Percentiles rank a stretch among this genome's conserved stretches.
Evolutionary conservation across 1,140 invertebrate genomes (phyloP).

Genomic region (Drosophila navojoa): DNA sequence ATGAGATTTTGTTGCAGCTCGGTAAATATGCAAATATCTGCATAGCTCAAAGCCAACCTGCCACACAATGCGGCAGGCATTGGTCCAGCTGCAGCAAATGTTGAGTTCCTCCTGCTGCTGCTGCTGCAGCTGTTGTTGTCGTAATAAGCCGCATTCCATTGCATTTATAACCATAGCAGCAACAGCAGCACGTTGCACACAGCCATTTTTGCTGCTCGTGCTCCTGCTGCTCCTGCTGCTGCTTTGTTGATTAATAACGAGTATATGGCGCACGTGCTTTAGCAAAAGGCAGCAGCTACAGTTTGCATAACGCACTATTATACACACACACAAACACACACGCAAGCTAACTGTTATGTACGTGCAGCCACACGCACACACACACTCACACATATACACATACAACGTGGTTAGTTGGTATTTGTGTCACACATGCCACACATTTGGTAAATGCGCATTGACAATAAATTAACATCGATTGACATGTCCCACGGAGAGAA

Average conservation of each 20-base stretch:
- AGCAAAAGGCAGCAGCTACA: slow-evolving; percentile 50
- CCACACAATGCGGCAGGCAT: slow-evolving; percentile 27
- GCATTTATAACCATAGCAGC: slow-evolving; percentile 27
- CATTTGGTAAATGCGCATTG: slow-evolving; percentile 64
- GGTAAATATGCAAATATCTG: slow-evolving; percentile 59
- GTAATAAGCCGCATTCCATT: slow-evolving; percentile 45
- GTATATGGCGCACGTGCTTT: slow-evolving; percentile 75
- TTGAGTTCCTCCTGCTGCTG: slow-evolving; percentile 5
- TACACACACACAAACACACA: slow-evolving; percentile 23
- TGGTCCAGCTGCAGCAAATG: slow-evolving; percentile 7
- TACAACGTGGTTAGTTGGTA: slow-evolving; percentile 25
- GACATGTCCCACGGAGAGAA: slow-evolving; percentile 44
- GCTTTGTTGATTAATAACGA: slow-evolving; percentile 74
- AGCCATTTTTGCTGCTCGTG: background rate
- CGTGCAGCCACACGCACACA: slow-evolving; percentile 11
- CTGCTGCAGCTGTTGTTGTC: slow-evolving; percentile 23
- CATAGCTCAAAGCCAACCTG: slow-evolving; percentile 41
- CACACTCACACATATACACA: background rate
- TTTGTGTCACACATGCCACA: slow-evolving; percentile 47
- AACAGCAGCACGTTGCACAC: slow-evolving; percentile 32
- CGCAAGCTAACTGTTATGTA: background rate
- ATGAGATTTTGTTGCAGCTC: slow-evolving; percentile 70
- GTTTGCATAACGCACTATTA: slow-evolving; percentile 64
- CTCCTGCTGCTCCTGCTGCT: background rate
- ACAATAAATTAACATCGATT: slow-evolving; percentile 82